Conservation (phyloP, 2,113 vertebrate species). For the Cariama cristata region DNA sequence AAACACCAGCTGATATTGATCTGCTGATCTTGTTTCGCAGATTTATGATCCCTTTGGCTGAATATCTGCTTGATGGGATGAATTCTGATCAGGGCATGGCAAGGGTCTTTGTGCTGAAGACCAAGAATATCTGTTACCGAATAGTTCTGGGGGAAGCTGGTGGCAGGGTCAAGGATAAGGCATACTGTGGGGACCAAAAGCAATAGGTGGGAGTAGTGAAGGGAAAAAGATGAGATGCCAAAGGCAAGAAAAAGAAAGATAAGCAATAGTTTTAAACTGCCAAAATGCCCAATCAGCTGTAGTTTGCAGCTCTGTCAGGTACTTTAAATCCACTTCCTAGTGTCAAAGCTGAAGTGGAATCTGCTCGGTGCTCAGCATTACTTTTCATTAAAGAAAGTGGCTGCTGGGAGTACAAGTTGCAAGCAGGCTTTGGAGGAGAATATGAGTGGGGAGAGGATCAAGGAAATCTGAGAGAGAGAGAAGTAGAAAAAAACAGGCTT, state of each 20-base stretch:
- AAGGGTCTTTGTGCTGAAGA: neutral
- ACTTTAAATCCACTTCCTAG: conserved; percentile 28
- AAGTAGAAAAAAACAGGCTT: neutral
- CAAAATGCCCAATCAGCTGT: conserved; percentile 21
- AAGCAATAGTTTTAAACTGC: neutral
- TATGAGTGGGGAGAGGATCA: neutral
- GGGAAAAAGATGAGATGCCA: neutral
- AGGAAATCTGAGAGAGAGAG: neutral
- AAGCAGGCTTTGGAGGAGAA: conserved; percentile 1
- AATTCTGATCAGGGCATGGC: neutral
- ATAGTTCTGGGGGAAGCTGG: neutral
- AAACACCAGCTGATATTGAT: neutral
- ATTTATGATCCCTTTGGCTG: neutral
- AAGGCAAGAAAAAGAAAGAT: neutral
- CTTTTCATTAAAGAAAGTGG: conserved; percentile 51
- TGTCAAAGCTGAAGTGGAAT: conserved; percentile 44
- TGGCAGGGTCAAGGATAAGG: neutral
- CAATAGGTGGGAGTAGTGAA: neutral
- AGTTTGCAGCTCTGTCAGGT: neutral
- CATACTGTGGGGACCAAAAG: neutral
- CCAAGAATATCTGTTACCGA: neutral
- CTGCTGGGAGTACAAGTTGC: neutral
- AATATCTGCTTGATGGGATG: neutral
- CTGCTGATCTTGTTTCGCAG: neutral
- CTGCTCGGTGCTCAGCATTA: conserved; percentile 11